Percentiles rank a stretch among this genome's conserved stretches.
Evolutionary conservation across 2,888 invertebrate genomes (phyloP).

Genomic region (Diaphora mendica): DNA sequence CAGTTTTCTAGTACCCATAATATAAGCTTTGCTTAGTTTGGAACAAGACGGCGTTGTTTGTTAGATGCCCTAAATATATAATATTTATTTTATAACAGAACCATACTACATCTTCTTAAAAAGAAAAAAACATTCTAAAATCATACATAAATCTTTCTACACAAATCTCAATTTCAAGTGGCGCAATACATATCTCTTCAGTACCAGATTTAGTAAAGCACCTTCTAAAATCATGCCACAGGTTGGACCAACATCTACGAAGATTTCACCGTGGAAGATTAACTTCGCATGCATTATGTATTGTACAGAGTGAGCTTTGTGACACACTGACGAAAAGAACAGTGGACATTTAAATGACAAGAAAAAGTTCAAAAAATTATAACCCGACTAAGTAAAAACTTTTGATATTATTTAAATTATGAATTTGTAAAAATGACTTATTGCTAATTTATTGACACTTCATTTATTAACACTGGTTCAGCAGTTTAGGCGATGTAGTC

Average conservation of each 20-base stretch:
- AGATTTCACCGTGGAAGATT: conserved; percentile 32
- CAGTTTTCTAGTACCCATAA: too few species aligned
- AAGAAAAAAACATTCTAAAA: not conserved
- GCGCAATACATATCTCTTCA: not conserved
- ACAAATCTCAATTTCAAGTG: not conserved
- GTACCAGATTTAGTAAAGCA: conserved; percentile 5
- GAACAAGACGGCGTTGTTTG: too few species aligned
- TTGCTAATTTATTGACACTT: too few species aligned
- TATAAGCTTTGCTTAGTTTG: too few species aligned
- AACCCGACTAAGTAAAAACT: too few species aligned
- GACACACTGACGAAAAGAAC: conserved; percentile 15
- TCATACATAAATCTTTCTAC: not conserved
- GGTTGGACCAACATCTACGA: conserved; percentile 37
- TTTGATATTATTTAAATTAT: too few species aligned
- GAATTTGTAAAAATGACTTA: too few species aligned
- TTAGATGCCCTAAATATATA: too few species aligned
- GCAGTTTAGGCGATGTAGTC: too few species aligned
- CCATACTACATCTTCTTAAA: not conserved
- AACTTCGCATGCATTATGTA: conserved; percentile 47
- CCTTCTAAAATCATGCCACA: conserved; percentile 29
- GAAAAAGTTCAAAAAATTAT: too few species aligned
- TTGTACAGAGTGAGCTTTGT: conserved; percentile 22
- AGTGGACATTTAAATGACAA: not conserved
- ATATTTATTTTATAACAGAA: too few species aligned
- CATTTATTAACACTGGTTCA: too few species aligned